These are phyloP conservation scores for Macrosteles quadrilineatus DNA, from an alignment of 1,140 invertebrate genomes.

Conservation along the genomic window DNA sequence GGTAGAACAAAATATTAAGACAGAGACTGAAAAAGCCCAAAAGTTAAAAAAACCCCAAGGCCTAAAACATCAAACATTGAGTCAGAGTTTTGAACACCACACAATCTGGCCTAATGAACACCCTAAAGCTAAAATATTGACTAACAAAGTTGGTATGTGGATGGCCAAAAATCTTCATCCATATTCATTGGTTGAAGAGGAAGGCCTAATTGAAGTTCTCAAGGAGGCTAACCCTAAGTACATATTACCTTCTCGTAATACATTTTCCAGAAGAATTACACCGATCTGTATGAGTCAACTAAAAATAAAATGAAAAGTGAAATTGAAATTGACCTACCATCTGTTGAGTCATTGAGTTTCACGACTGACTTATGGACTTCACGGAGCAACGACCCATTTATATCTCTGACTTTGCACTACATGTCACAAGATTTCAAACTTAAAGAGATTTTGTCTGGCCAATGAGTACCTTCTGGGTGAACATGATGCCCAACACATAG, in stretches of 20 bases:
- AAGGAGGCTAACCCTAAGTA: neutral
- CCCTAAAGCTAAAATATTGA: neutral
- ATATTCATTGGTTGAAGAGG: slow-evolving; percentile 1
- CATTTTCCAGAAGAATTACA: neutral
- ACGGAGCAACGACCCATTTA: neutral
- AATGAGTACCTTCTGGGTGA: no score
- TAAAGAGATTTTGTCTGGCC: no score
- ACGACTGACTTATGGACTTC: neutral
- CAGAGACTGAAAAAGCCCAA: neutral
- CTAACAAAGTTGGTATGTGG: neutral
- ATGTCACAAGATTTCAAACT: no score
- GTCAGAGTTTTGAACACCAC: no score
- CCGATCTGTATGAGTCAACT: neutral
- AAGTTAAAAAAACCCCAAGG: neutral
- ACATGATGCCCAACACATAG: no score
- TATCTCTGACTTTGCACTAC: neutral
- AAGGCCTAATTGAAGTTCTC: neutral
- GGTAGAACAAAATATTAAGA: neutral
- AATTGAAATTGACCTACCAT: neutral
- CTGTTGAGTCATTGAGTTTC: neutral
- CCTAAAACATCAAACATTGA: neutral
- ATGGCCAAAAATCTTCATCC: neutral
- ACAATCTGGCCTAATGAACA: no score
- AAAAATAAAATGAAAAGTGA: neutral
- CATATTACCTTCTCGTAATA: neutral